Conservation (phyloP, 2,888 invertebrate species). For the Ariolimax columbianus region DNA sequence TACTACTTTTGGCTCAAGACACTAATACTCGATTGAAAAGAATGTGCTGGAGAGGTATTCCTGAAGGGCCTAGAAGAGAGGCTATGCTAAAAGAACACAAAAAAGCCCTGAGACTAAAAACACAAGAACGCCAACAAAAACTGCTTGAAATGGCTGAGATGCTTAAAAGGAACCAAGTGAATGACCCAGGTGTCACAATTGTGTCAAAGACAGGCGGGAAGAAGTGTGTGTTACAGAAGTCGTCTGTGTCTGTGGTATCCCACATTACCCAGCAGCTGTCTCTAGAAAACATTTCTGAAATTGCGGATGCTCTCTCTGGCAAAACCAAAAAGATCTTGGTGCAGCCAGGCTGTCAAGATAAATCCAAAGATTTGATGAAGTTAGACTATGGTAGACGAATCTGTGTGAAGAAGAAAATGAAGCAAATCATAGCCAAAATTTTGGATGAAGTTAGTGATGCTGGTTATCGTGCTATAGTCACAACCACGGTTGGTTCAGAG, state of each 20-base stretch:
- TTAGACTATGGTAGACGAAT: conserved; percentile 19
- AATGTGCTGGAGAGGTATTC: conserved; percentile 42
- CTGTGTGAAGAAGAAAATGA: conserved; percentile 46
- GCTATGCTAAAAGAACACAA: conserved; percentile 42
- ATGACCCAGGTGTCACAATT: conserved; percentile 42
- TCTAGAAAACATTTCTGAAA: conserved; percentile 44
- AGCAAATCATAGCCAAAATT: conserved; percentile 45
- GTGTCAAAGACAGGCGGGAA: conserved; percentile 44
- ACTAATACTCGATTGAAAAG: conserved; percentile 13
- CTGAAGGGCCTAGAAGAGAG: conserved; percentile 38
- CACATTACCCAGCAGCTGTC: conserved; percentile 44
- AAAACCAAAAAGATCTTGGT: conserved; percentile 34
- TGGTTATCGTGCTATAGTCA: conserved; percentile 47
- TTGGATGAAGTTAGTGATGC: conserved; percentile 45
- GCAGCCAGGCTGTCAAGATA: conserved; percentile 29
- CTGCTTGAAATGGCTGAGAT: conserved; percentile 51
- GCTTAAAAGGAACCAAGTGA: conserved; percentile 44
- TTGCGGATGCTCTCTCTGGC: conserved; percentile 43
- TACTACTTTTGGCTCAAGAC: conserved; percentile 40
- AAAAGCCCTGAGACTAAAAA: conserved; percentile 45
- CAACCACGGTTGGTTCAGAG: conserved; percentile 49
- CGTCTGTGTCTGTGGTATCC: conserved; percentile 46
- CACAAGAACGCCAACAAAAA: conserved; percentile 46
- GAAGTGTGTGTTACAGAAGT: conserved; percentile 45
- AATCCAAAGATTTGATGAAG: conserved; percentile 43